These are phyloP conservation scores for Trissolcus basalis DNA, from an alignment of 1,140 invertebrate species.

Conservation along the genomic window DNA sequence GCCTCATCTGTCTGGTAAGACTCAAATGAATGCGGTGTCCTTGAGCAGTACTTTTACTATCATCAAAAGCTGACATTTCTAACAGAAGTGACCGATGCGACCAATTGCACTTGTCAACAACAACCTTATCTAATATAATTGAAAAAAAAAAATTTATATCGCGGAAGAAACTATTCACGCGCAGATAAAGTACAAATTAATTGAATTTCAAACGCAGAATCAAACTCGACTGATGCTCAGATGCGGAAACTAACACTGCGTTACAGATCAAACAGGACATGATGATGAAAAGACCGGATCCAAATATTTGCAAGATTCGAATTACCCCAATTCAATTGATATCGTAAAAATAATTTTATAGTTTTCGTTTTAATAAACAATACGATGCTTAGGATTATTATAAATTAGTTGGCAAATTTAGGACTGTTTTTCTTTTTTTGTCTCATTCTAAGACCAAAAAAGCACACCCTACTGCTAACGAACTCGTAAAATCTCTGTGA, in stretches of 20 bases:
- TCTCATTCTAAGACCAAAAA: no score
- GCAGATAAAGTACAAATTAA: constrained; percentile 54
- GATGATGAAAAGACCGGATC: constrained; percentile 40
- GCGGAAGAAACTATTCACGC: constrained; percentile 1
- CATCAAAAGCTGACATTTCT: constrained; percentile 38
- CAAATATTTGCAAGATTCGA: constrained; percentile 65
- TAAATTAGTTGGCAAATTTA: no score
- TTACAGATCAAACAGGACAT: constrained; percentile 31
- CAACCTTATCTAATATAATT: not conserved
- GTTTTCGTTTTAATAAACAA: no score
- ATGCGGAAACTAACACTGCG: constrained; percentile 28
- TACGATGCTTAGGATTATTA: no score
- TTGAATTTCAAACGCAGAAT: not conserved
- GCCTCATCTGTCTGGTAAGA: constrained; percentile 66
- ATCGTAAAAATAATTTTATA: no score
- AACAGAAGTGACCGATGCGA: not conserved
- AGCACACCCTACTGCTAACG: no score
- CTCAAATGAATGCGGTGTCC: constrained; percentile 41
- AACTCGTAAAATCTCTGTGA: not conserved
- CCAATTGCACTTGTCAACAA: not conserved
- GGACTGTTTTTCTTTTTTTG: constrained; percentile 1
- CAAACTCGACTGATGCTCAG: not conserved
- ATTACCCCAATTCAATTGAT: no score
- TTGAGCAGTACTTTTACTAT: constrained; percentile 39
- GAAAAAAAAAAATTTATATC: not conserved